These are phyloP conservation scores for Falcunculus frontatus DNA, from an alignment of 2,113 vertebrate species.

Conservation along the genomic window DNA sequence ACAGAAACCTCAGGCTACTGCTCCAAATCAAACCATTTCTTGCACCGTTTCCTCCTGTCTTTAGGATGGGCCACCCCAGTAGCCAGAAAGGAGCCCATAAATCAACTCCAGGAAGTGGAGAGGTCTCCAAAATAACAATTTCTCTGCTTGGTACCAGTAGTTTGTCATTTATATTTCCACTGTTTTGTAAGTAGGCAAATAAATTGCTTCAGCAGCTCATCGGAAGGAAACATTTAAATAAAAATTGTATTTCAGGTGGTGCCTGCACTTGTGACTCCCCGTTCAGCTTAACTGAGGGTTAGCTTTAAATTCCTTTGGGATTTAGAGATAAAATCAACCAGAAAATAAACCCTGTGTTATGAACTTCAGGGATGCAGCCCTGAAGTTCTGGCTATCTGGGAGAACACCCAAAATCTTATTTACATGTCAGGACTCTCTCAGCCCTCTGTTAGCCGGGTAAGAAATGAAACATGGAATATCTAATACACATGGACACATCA, in stretches of 20 bases:
- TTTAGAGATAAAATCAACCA: background rate
- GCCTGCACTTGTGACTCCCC: background rate
- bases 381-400: background rate
- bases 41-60: background rate
- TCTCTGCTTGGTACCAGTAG: background rate
- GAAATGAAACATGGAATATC: background rate
- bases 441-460: background rate
- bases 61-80: background rate
- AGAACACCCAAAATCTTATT: background rate
- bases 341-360: background rate
- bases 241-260: background rate
- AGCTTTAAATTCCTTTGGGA: background rate
- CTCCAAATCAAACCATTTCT: background rate
- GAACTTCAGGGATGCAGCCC: background rate
- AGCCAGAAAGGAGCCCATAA: background rate
- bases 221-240: background rate
- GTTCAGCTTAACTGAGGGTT: background rate
- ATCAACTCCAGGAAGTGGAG: background rate
- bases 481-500: accelerated
- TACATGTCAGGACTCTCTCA: background rate
- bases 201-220: background rate
- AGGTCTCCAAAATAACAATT: background rate
- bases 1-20: background rate
- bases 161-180: background rate
- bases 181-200: background rate